Percentiles rank a stretch among this genome's conserved stretches.
Evolutionary conservation across 53 echinoderm and acorn worm species (phyloP).

Genomic region (Pentamera pediparva): DNA sequence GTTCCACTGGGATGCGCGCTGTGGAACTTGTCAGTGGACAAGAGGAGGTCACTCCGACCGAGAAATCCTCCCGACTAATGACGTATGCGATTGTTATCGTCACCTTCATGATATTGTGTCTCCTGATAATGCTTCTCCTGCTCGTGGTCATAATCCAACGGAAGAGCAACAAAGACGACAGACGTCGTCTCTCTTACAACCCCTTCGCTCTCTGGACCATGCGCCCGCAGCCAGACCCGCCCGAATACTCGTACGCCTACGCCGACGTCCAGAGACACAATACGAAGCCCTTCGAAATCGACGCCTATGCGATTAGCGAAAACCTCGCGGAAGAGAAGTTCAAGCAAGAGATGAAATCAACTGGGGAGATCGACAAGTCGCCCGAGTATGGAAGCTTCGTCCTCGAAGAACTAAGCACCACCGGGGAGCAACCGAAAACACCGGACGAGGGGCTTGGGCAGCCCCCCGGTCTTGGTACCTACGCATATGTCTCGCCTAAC

Average conservation of each 20-base stretch:
- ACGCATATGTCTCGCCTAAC: conserved; percentile 21
- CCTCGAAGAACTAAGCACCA: not conserved
- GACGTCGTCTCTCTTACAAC: conserved; percentile 7
- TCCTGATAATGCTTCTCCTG: conserved; percentile 15
- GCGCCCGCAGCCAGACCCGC: not conserved
- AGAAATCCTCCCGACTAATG: not conserved
- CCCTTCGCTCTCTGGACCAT: not conserved
- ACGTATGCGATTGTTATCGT: conserved; percentile 6
- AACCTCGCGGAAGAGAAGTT: conserved; percentile 7
- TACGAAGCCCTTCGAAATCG: not conserved
- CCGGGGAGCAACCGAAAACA: not conserved
- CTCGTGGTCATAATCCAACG: conserved; percentile 18
- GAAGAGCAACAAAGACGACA: not conserved
- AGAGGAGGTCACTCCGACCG: not conserved
- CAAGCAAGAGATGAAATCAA: not conserved
- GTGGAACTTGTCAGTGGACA: not conserved
- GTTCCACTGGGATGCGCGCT: conserved; percentile 2
- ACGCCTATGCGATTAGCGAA: conserved; percentile 20
- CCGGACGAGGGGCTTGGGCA: no score
- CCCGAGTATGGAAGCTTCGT: not conserved
- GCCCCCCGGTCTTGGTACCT: not conserved
- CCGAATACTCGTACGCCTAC: conserved; percentile 19
- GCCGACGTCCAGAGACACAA: conserved; percentile 5
- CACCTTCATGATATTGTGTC: conserved; percentile 12
- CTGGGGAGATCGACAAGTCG: not conserved